Evolutionary conservation across 1,140 invertebrate genomes (phyloP).

Genomic region (Apis mellifera): DNA sequence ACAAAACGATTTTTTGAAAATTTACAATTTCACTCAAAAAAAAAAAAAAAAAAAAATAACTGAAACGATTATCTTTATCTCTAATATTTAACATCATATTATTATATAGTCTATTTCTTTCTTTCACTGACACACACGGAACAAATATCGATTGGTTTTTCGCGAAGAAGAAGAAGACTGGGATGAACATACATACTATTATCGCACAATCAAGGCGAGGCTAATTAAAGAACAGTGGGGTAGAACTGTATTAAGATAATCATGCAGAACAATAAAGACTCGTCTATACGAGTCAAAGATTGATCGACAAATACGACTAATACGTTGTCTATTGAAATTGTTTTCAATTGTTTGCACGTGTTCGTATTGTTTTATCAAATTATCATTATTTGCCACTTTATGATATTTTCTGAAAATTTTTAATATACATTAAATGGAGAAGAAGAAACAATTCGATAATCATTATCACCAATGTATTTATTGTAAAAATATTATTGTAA

Average conservation of each 20-base stretch:
- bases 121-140: constrained; percentile 29
- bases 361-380: constrained; percentile 47
- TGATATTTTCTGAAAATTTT: not conserved
- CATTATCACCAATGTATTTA: not conserved
- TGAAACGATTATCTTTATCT: not conserved
- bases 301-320: constrained; percentile 66
- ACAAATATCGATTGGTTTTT: constrained; percentile 46
- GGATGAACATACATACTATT: constrained; percentile 17
- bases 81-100: constrained; percentile 14
- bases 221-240: constrained; percentile 72
- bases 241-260: constrained; percentile 72
- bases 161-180: constrained; percentile 11
- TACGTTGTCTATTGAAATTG: constrained; percentile 57
- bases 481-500: too few relatives aligned
- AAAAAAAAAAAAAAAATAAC: not conserved
- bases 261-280: constrained; percentile 64
- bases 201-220: constrained; percentile 60
- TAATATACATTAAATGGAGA: not conserved
- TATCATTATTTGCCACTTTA: constrained; percentile 62
- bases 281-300: constrained; percentile 69
- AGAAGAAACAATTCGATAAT: constrained; percentile 10
- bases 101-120: constrained; percentile 17
- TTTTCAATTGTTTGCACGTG: constrained; percentile 74
- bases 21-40: not conserved
- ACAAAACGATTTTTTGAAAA: not conserved